These are phyloP conservation scores for Montipora sp. DNA, from an alignment of 64 coral and sea anemone species.

Conservation along the genomic window DNA sequence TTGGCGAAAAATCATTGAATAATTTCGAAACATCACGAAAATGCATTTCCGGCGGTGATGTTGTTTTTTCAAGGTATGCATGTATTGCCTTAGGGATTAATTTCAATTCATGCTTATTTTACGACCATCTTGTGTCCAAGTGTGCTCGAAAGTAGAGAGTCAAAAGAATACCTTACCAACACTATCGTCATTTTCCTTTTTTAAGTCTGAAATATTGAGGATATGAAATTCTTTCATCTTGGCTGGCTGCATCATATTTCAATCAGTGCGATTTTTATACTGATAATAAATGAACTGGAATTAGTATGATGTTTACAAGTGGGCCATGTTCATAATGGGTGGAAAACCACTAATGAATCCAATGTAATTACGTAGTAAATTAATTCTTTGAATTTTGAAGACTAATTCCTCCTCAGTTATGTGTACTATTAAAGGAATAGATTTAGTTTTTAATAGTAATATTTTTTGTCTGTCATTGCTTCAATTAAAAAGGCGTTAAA, in stretches of 20 bases:
- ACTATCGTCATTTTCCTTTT: neutral
- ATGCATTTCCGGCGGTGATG: neutral
- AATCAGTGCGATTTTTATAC: neutral
- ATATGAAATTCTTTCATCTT: neutral
- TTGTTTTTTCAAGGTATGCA: neutral
- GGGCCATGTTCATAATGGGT: neutral
- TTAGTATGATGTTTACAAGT: neutral
- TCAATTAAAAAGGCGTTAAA: no score
- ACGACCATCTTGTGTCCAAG: neutral
- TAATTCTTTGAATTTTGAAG: neutral
- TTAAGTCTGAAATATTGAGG: neutral
- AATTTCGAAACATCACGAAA: neutral
- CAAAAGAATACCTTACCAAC: neutral
- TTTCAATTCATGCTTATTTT: conserved; percentile 5
- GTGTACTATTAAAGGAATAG: no score
- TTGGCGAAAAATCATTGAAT: neutral
- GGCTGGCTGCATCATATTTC: neutral
- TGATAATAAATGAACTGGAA: neutral
- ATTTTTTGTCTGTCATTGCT: no score
- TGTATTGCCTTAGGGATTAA: conserved; percentile 6
- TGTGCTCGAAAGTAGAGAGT: neutral
- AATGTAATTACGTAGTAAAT: neutral
- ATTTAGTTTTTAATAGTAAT: no score
- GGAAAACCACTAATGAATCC: neutral
- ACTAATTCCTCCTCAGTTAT: neutral